Conservation (phyloP, 37 sponge, comb jelly and placozoan genomes). For the Diacarnus erythraeanus region DNA sequence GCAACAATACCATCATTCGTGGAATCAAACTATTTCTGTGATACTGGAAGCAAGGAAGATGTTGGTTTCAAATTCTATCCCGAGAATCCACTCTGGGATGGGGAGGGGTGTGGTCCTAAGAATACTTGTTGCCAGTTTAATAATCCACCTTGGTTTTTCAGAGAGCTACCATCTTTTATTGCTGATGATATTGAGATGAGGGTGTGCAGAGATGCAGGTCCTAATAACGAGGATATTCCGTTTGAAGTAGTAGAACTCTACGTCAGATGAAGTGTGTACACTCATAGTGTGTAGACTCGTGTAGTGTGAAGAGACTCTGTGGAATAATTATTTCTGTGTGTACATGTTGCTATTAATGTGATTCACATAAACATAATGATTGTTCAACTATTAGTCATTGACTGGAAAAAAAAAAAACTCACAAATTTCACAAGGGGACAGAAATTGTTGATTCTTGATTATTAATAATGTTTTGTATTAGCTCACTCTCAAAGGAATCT, state of each 20-base stretch:
- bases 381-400: no score
- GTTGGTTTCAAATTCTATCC: slow-evolving; percentile 8
- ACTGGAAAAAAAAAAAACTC: no score
- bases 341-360: no score
- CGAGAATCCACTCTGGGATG: slow-evolving; percentile 23
- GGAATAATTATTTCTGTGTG: background rate
- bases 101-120: slow-evolving; percentile 2
- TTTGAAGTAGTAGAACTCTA: slow-evolving; percentile 18
- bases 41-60: slow-evolving; percentile 2
- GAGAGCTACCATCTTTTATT: background rate
- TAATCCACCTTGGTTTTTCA: slow-evolving; percentile 22
- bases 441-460: no score
- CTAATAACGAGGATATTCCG: slow-evolving; percentile 4
- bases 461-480: no score
- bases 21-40: slow-evolving; percentile 13
- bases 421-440: no score
- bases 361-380: no score
- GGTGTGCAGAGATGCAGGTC: slow-evolving; percentile 14
- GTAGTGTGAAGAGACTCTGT: background rate
- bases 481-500: no score
- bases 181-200: slow-evolving; percentile 24
- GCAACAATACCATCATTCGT: slow-evolving; percentile 1
- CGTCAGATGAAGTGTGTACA: background rate
- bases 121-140: slow-evolving; percentile 12
- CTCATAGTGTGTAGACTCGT: background rate